Percentiles rank a stretch among this genome's conserved stretches.
Evolutionary conservation across 2,797 vertebrate species (phyloP).

Genomic region (Fundulus diaphanus): DNA sequence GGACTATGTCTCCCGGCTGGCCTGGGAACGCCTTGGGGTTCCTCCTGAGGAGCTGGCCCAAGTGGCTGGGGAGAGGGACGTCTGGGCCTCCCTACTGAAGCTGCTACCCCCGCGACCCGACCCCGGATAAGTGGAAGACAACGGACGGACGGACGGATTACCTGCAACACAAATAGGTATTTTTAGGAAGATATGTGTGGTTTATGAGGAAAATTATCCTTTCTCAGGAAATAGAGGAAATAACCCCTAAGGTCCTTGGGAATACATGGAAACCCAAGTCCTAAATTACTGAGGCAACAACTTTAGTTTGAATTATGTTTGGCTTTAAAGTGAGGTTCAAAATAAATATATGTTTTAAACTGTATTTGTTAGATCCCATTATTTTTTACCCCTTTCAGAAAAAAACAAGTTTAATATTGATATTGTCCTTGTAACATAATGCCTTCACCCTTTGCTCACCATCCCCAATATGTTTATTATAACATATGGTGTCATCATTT

Average conservation of each 20-base stretch:
- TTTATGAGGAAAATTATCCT: constrained; percentile 48
- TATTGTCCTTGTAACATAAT: neutral
- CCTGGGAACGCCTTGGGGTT: no score
- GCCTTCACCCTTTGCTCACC: neutral
- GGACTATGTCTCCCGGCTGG: no score
- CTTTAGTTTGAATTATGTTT: constrained; percentile 2
- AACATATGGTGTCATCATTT: neutral
- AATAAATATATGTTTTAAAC: neutral
- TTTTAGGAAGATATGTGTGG: constrained; percentile 46
- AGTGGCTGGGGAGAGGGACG: no score
- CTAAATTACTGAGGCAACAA: neutral
- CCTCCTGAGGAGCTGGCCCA: no score
- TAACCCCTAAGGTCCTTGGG: constrained; percentile 35
- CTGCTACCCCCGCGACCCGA: no score
- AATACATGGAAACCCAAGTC: constrained; percentile 14
- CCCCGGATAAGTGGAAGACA: no score
- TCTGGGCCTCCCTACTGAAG: no score
- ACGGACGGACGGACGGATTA: no score
- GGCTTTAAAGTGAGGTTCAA: neutral
- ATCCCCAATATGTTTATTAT: neutral
- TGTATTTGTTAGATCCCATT: neutral
- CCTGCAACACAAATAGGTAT: constrained; percentile 49
- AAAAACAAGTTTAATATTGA: neutral
- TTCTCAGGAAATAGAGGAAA: constrained; percentile 32
- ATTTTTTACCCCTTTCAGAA: neutral